Percentiles rank a stretch among this genome's conserved stretches.
Conservation (phyloP, 30 jellyfish, hydroid and myxozoan species). For the Aurelia aurita region DNA sequence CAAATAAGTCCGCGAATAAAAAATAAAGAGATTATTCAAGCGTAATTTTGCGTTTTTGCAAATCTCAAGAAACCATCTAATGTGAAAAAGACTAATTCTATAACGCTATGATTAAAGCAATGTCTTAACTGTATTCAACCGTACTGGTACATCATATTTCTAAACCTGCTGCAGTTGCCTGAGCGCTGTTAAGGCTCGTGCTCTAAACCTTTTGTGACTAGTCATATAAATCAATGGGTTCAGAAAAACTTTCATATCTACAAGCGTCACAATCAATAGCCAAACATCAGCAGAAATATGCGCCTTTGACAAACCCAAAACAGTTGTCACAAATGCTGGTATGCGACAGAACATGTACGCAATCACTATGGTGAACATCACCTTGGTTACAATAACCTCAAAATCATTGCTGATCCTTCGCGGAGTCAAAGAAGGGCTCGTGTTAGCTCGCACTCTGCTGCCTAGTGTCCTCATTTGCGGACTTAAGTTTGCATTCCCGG, state of each 20-base stretch:
- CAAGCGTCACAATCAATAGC: constrained; percentile 57
- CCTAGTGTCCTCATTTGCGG: constrained; percentile 1
- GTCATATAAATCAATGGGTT: constrained; percentile 78
- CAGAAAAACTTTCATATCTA: constrained; percentile 75
- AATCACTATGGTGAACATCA: constrained; percentile 77
- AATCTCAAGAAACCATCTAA: too few species aligned
- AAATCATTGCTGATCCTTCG: constrained; percentile 30
- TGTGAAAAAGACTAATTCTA: too few species aligned
- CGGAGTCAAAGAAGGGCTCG: background rate
- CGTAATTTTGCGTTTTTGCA: too few species aligned
- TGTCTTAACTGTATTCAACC: too few species aligned
- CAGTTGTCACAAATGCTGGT: constrained; percentile 78
- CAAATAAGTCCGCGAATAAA: too few species aligned
- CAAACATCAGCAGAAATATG: constrained; percentile 29
- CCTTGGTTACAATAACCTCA: constrained; percentile 75
- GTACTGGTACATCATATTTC: background rate
- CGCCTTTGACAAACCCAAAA: constrained; percentile 40
- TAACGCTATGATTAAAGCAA: too few species aligned
- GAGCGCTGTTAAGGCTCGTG: constrained; percentile 17
- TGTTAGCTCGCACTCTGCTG: background rate
- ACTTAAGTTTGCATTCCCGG: background rate
- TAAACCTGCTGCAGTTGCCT: constrained; percentile 11
- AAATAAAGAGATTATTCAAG: too few species aligned
- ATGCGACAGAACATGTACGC: constrained; percentile 80
- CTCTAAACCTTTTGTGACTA: constrained; percentile 61